These are phyloP conservation scores for Galerucella nymphaeae DNA, from an alignment of 2,888 invertebrate genomes.

Conservation along the genomic window DNA sequence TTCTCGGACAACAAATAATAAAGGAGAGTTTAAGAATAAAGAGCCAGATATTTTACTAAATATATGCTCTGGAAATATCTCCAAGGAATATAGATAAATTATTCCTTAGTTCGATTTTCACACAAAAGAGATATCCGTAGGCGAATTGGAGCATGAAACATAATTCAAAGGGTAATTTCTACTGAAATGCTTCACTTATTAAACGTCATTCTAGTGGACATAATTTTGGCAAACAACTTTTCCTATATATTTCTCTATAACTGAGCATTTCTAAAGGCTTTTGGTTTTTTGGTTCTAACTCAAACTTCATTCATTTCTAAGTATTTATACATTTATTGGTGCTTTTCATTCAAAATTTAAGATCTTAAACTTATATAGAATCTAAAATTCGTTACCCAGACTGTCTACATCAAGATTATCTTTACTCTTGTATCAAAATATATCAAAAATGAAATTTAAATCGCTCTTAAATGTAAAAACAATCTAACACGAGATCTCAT, in stretches of 20 bases:
- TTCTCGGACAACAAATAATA: too few relatives aligned
- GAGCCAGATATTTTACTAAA: too few relatives aligned
- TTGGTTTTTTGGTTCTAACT: neutral
- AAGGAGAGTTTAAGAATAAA: too few relatives aligned
- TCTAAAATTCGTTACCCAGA: too few relatives aligned
- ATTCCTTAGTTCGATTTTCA: too few relatives aligned
- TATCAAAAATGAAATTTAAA: neutral
- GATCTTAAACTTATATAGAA: too few relatives aligned
- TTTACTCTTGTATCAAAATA: neutral
- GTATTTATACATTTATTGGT: too few relatives aligned
- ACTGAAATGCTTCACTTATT: constrained; percentile 1
- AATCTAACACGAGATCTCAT: neutral
- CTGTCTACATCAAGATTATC: neutral
- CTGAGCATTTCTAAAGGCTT: neutral
- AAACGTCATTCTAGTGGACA: neutral
- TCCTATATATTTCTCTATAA: neutral
- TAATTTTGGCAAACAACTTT: neutral
- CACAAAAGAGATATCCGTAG: too few relatives aligned
- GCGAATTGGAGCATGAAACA: constrained; percentile 12
- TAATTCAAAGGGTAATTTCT: constrained; percentile 9
- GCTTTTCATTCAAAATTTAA: too few relatives aligned
- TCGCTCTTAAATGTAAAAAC: neutral
- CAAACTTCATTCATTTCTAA: too few relatives aligned
- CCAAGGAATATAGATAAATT: too few relatives aligned
- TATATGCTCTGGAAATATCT: too few relatives aligned